Evolutionary conservation across 2,113 vertebrate genomes (phyloP).

Genomic region (Acanthochromis polyacanthus): DNA sequence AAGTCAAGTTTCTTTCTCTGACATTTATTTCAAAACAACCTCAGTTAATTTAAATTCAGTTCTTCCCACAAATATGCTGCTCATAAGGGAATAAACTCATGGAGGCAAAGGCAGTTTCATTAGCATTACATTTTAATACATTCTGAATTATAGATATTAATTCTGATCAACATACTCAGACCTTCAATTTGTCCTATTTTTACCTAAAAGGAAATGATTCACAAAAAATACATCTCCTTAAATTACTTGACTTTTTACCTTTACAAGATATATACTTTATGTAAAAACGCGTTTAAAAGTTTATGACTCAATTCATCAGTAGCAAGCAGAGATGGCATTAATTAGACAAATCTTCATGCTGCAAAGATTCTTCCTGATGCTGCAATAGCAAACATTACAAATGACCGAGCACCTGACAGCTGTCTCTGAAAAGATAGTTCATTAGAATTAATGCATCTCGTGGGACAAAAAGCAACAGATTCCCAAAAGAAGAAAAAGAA

Average conservation of each 20-base stretch:
- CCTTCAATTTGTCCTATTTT: constrained; percentile 1
- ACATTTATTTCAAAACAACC: constrained; percentile 26
- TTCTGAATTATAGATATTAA: background rate
- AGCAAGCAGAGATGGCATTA: constrained; percentile 41
- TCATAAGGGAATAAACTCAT: background rate
- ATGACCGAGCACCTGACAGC: constrained; percentile 64
- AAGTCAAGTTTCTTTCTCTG: constrained; percentile 46
- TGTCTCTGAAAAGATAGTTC: constrained; percentile 58
- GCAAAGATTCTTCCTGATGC: constrained; percentile 48
- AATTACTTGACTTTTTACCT: constrained; percentile 42
- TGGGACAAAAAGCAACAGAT: constrained; percentile 35
- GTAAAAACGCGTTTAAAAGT: constrained; percentile 48
- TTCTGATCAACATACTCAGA: constrained; percentile 2
- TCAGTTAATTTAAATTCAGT: background rate
- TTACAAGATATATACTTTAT: constrained; percentile 43
- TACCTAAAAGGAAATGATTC: constrained; percentile 26
- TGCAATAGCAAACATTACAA: constrained; percentile 60
- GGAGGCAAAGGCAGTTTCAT: background rate
- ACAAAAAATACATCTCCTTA: constrained; percentile 57
- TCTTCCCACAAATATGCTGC: background rate
- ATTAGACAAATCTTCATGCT: constrained; percentile 53
- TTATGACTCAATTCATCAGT: constrained; percentile 53
- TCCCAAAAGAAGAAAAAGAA: constrained; percentile 26
- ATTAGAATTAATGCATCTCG: constrained; percentile 47
- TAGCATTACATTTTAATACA: background rate